Conservation (phyloP, 1,140 invertebrate species). For the Plectus sambesii region DNA sequence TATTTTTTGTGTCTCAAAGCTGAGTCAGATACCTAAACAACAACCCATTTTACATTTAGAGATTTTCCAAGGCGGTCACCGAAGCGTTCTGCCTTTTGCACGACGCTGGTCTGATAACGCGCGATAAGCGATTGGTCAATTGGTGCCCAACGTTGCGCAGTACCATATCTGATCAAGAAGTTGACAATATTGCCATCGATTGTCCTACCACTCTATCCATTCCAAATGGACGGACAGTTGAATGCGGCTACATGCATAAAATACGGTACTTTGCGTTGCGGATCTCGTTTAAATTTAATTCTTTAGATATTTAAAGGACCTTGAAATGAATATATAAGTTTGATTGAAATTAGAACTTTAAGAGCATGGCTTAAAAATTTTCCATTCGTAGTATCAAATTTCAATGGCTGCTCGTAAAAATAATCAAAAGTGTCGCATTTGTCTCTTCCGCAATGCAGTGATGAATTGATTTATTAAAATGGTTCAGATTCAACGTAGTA, state of each 20-base stretch:
- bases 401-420: no score
- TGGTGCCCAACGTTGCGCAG: constrained; percentile 40
- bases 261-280: constrained; percentile 13
- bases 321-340: no score
- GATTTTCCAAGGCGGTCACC: constrained; percentile 33
- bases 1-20: no score
- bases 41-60: constrained; percentile 16
- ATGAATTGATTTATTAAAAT: no score
- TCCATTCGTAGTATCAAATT: no score
- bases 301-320: constrained; percentile 16
- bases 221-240: constrained; percentile 12
- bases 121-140: constrained; percentile 39
- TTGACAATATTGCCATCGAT: constrained; percentile 23
- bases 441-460: no score
- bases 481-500: no score
- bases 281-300: constrained; percentile 9
- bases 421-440: no score
- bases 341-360: no score
- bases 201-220: no score
- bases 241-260: constrained; percentile 25
- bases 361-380: no score
- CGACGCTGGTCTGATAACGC: constrained; percentile 34
- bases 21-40: no score
- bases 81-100: constrained; percentile 39
- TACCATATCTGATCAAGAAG: constrained; percentile 45